A percentile compares a stretch with the other conserved stretches of the same genome.
Conservation (phyloP, 2,888 invertebrate species). For the Aquatica leii region DNA sequence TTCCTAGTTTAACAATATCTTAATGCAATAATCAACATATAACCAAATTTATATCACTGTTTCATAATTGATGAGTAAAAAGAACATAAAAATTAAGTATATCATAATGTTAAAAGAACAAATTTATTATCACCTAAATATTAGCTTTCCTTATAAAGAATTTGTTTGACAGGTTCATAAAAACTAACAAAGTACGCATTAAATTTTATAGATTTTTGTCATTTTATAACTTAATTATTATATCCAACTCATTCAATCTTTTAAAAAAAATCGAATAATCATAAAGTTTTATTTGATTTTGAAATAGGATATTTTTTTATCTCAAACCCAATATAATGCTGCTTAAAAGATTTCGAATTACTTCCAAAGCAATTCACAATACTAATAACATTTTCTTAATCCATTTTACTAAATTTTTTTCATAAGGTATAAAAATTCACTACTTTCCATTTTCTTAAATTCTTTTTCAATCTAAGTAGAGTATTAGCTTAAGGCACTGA, state of each 20-base stretch:
- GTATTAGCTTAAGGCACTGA: conserved; percentile 32
- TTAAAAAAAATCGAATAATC: conserved; percentile 31
- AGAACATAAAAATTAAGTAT: too few species aligned
- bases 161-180: too few species aligned
- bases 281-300: conserved; percentile 33
- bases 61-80: too few species aligned
- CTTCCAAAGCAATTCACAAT: conserved; percentile 7
- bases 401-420: conserved; percentile 8
- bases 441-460: conserved; percentile 34
- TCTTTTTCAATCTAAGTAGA: conserved; percentile 28
- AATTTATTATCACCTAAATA: too few species aligned
- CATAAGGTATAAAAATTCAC: background rate
- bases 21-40: too few species aligned
- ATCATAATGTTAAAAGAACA: too few species aligned
- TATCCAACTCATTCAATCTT: conserved; percentile 24
- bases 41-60: too few species aligned
- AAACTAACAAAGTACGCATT: conserved; percentile 8
- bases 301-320: conserved; percentile 23
- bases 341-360: conserved; percentile 14
- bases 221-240: conserved; percentile 35
- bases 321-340: background rate
- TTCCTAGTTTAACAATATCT: conserved; percentile 20
- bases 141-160: too few species aligned
- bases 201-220: conserved; percentile 30
- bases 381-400: conserved; percentile 15